Conservation (phyloP, 1,140 invertebrate genomes). For the Drosophila quadrilineata region DNA sequence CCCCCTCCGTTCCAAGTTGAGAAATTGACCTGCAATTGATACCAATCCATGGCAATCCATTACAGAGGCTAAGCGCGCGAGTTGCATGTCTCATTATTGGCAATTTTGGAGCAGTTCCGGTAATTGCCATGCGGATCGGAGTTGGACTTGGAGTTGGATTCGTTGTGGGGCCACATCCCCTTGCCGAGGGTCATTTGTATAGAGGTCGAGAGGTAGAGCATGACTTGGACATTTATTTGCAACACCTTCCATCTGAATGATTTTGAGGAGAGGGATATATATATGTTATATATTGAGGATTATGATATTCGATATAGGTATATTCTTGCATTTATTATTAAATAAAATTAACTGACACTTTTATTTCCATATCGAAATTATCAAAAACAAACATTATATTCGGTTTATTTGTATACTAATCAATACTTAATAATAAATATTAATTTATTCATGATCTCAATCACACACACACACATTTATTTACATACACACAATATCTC, state of each 20-base stretch:
- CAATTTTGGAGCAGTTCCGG: conserved; percentile 71
- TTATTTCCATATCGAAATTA: conserved; percentile 43
- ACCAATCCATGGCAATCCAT: conserved; percentile 79
- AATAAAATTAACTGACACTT: conserved; percentile 55
- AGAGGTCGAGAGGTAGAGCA: conserved; percentile 29
- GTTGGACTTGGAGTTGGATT: not conserved
- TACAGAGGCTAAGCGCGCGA: conserved; percentile 77
- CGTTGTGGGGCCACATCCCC: not conserved
- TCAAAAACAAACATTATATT: conserved; percentile 42
- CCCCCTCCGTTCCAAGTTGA: conserved; percentile 6
- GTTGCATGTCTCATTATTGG: conserved; percentile 81
- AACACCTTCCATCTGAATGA: conserved; percentile 19
- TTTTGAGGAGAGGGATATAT: not conserved
- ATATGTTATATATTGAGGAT: not conserved
- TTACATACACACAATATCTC: not conserved
- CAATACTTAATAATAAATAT: conserved; percentile 53
- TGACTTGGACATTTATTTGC: conserved; percentile 56
- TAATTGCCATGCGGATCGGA: conserved; percentile 43
- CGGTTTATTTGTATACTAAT: conserved; percentile 50
- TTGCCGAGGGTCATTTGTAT: conserved; percentile 39
- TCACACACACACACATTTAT: not conserved
- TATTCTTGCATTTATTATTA: conserved; percentile 23
- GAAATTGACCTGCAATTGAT: conserved; percentile 81
- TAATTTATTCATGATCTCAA: conserved; percentile 38
- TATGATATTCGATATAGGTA: not conserved